Evolutionary conservation across 2,113 vertebrate genomes (phyloP).

Genomic region (Riparia riparia): DNA sequence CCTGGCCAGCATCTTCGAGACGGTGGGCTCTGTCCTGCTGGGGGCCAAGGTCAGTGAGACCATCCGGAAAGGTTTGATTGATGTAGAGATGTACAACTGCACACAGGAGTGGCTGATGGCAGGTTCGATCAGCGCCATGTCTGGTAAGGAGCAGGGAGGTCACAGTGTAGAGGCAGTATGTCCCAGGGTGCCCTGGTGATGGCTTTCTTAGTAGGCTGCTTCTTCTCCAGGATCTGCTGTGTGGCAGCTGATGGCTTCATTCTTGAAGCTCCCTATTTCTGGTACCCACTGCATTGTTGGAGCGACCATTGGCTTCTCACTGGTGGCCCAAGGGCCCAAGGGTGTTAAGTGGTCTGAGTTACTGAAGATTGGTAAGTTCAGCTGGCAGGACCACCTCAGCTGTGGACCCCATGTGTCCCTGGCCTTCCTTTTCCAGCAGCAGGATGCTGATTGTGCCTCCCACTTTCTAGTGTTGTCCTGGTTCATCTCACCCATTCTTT

Average conservation of each 20-base stretch:
- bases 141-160: slow-evolving; percentile 81
- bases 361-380: slow-evolving; percentile 88
- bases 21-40: slow-evolving; percentile 90
- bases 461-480: slow-evolving; percentile 88
- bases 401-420: accelerated
- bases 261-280: slow-evolving; percentile 96
- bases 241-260: slow-evolving; percentile 93
- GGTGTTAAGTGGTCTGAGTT: slow-evolving; percentile 92
- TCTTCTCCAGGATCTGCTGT: slow-evolving; percentile 88
- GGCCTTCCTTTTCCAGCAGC: neutral
- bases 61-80: slow-evolving; percentile 92
- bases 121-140: slow-evolving; percentile 90
- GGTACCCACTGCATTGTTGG: slow-evolving; percentile 98
- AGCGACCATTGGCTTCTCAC: slow-evolving; percentile 92
- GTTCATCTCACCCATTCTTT: slow-evolving; percentile 95
- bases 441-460: neutral
- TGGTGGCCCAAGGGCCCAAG: slow-evolving; percentile 90
- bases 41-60: slow-evolving; percentile 98
- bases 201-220: neutral
- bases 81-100: slow-evolving; percentile 85
- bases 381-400: accelerated
- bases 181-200: accelerated
- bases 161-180: accelerated
- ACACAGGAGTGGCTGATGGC: slow-evolving; percentile 83
- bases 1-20: slow-evolving; percentile 93